Conservation (phyloP, 2,797 vertebrate species). For the Cetoscarus ocellatus region DNA sequence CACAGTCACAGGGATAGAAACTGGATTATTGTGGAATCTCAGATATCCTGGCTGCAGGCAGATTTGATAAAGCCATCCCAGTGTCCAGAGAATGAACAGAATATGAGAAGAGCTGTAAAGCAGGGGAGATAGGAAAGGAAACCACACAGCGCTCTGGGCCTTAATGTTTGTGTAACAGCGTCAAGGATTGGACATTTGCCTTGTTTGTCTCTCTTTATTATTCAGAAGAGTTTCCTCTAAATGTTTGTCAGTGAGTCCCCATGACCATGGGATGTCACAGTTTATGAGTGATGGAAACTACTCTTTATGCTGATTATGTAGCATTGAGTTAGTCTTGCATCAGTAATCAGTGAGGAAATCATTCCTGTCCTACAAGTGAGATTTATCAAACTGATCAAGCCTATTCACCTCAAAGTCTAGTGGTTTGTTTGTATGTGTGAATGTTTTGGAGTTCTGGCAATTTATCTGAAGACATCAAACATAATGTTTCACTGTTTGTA, state of each 20-base stretch:
- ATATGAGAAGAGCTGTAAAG: slow-evolving; percentile 18
- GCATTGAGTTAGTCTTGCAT: slow-evolving; percentile 32
- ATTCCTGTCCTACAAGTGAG: slow-evolving; percentile 24
- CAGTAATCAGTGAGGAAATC: slow-evolving; percentile 19
- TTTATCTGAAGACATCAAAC: not conserved
- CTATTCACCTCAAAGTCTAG: slow-evolving; percentile 10
- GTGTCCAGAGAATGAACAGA: slow-evolving; percentile 41
- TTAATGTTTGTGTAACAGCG: slow-evolving; percentile 14
- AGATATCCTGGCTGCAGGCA: slow-evolving; percentile 57
- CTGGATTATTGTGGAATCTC: slow-evolving; percentile 60
- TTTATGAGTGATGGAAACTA: slow-evolving; percentile 46
- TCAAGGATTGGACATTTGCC: slow-evolving; percentile 30
- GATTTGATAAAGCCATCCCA: slow-evolving; percentile 44
- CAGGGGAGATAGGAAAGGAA: not conserved
- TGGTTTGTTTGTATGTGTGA: slow-evolving; percentile 13
- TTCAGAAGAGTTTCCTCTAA: slow-evolving; percentile 19
- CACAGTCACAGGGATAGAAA: slow-evolving; percentile 45
- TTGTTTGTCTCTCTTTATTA: slow-evolving; percentile 25
- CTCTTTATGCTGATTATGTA: slow-evolving; percentile 51
- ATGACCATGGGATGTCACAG: slow-evolving; percentile 47
- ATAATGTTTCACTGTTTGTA: slow-evolving; percentile 14
- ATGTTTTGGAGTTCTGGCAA: slow-evolving; percentile 1
- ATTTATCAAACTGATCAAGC: slow-evolving; percentile 51
- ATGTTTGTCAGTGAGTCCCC: slow-evolving; percentile 41
- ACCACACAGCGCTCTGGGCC: not conserved